Evolutionary conservation across 2,888 invertebrate species (phyloP).

Genomic region (Pachycephus smyrnensis): DNA sequence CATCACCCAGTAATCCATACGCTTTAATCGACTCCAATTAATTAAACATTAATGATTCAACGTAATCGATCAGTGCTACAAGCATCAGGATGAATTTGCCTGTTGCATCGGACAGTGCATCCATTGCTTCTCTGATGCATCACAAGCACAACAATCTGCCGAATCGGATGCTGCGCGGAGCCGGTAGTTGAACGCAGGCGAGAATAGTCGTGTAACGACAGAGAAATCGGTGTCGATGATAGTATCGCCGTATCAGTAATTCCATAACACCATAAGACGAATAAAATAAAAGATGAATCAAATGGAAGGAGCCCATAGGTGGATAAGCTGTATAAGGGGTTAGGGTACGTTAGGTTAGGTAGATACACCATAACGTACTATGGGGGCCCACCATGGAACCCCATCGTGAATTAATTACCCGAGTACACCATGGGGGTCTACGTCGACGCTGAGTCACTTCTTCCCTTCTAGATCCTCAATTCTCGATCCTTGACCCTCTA

Average conservation of each 20-base stretch:
- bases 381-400: slow-evolving; percentile 37
- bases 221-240: slow-evolving; percentile 11
- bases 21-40: neutral
- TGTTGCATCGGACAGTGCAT: neutral
- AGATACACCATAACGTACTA: slow-evolving; percentile 15
- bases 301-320: neutral
- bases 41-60: neutral
- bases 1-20: neutral
- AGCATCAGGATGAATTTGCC: neutral
- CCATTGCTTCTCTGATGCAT: neutral
- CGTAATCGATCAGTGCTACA: neutral
- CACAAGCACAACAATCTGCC: neutral
- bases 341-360: neutral
- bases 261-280: neutral
- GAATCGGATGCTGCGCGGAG: neutral
- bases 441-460: slow-evolving; percentile 46
- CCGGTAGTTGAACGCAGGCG: neutral
- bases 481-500: neutral
- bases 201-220: slow-evolving; percentile 9
- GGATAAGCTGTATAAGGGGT: neutral
- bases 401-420: slow-evolving; percentile 61
- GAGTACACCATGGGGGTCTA: slow-evolving; percentile 47
- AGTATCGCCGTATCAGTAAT: neutral
- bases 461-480: neutral
- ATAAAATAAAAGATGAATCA: neutral